Evolutionary conservation across 2,888 invertebrate species (phyloP), one percentile per base, ranked within the genome.

Genomic region (Ischnus inquisitorius): DNA sequence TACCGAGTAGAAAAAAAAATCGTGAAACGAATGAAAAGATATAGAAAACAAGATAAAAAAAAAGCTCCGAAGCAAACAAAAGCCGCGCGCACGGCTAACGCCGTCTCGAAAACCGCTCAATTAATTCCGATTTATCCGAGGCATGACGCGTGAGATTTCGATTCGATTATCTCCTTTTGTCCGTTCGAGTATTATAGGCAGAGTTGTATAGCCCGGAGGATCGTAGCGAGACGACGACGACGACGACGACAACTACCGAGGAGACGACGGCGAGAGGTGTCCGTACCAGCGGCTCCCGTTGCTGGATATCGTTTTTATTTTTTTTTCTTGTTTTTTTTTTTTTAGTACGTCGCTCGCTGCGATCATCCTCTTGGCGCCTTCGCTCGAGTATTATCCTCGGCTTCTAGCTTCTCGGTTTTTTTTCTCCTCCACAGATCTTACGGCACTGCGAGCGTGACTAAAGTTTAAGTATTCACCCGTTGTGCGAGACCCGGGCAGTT

Each of bases 71-170:
- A 82, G 78, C 84, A 87, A 85, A 86, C 84, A 87, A 85, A 84
- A 88, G 83, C 60, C 67, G 74, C 74, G 67, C 65, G 46, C 22
- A 46, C 57, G 67, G 57, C 57, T 71, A 60, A 85, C 74, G 79
- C 89, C 87, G 88, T 88, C 82, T 88, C 86, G 88, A 91, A 85
- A 91, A 92, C 90, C 90, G 91, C 92, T 93, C 92, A 92, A 93
- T 93, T 93, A 92, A 93, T 92, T 93, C 91, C 91, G 91, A 92
- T 92, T 93, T 92, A 93, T 92, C 91, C 91, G 89, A 90, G 89
- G 92, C 92, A 91, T 92, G 92, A 92, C 92, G 91, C 85, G 86
- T 83, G 81, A 87, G 84, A 87, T 89, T 88, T 87, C 86, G 86
- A 87, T 88, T 88, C 87, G 88, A 89, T 89, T 88, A 87, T 88